Conservation (phyloP, 2,797 vertebrate genomes). For the Ctenopoma multispine region DNA sequence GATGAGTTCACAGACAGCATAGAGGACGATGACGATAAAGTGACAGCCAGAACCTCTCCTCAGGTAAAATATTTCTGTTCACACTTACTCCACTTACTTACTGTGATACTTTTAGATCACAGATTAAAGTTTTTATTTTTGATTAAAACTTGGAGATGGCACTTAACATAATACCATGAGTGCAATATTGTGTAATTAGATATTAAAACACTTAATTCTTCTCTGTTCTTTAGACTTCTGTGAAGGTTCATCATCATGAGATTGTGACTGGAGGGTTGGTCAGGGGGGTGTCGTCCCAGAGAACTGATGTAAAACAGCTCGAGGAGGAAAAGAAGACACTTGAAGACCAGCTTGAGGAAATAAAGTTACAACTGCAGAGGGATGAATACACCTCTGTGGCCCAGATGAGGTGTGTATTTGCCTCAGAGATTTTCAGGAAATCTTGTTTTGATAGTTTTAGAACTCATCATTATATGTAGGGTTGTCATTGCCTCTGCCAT, state of each 20-base stretch:
- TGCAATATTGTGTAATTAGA: not conserved
- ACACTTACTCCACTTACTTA: not conserved
- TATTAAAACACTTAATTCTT: not conserved
- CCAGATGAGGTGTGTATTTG: conserved; percentile 87
- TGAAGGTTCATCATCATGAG: conserved; percentile 35
- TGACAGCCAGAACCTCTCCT: conserved; percentile 63
- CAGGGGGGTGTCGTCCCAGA: conserved; percentile 57
- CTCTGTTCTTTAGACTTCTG: conserved; percentile 49
- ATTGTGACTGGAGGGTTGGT: conserved; percentile 38
- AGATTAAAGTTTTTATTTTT: not conserved
- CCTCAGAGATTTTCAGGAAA: not conserved
- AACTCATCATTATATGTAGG: not conserved
- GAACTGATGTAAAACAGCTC: conserved; percentile 67
- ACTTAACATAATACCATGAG: not conserved
- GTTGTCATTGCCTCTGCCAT: not conserved
- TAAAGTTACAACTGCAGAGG: conserved; percentile 86
- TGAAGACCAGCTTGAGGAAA: conserved; percentile 83
- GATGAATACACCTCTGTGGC: conserved; percentile 87
- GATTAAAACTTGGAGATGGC: not conserved
- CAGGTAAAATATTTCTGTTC: conserved; percentile 64
- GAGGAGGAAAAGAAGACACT: conserved; percentile 78
- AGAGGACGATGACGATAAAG: conserved; percentile 84
- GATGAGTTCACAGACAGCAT: conserved; percentile 88
- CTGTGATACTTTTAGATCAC: not conserved
- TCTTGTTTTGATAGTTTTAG: not conserved